Percentiles rank a stretch among this genome's conserved stretches.
phyloP scores from a whole-genome alignment of 2,797 vertebrate genomes.

The Menidia menidia region DNA sequence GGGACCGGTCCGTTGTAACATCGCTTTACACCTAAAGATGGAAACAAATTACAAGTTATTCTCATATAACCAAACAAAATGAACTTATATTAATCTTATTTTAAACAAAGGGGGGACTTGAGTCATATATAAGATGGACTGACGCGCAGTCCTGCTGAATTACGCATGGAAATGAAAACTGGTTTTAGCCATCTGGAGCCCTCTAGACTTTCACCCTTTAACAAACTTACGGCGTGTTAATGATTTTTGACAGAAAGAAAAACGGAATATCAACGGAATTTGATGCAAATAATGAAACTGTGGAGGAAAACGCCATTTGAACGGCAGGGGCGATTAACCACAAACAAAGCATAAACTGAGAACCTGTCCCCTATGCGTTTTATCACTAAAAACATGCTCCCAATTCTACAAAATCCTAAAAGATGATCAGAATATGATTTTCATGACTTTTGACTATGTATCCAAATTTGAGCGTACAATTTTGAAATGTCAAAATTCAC shows the following conservation, averaged over 20 bases:
- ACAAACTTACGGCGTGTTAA: neutral
- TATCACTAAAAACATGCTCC: neutral
- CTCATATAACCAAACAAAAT: neutral
- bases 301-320: too few species aligned
- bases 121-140: neutral
- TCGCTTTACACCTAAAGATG: conserved; percentile 80
- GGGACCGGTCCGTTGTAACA: conserved; percentile 88
- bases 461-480: too few species aligned
- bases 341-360: neutral
- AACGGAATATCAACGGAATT: too few species aligned
- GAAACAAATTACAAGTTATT: conserved; percentile 16
- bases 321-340: neutral
- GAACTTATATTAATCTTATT: neutral
- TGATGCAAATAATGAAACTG: neutral
- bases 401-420: neutral
- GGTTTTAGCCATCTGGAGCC: neutral
- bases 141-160: neutral
- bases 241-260: neutral
- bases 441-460: too few species aligned
- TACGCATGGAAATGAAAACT: neutral
- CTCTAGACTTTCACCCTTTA: neutral
- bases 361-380: neutral
- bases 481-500: too few species aligned
- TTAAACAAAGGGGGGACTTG: neutral
- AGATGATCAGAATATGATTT: too few species aligned